Evolutionary conservation across 2,888 invertebrate genomes (phyloP), one percentile per base, ranked within the genome.

Genomic region (Crocallis elinguaria): DNA sequence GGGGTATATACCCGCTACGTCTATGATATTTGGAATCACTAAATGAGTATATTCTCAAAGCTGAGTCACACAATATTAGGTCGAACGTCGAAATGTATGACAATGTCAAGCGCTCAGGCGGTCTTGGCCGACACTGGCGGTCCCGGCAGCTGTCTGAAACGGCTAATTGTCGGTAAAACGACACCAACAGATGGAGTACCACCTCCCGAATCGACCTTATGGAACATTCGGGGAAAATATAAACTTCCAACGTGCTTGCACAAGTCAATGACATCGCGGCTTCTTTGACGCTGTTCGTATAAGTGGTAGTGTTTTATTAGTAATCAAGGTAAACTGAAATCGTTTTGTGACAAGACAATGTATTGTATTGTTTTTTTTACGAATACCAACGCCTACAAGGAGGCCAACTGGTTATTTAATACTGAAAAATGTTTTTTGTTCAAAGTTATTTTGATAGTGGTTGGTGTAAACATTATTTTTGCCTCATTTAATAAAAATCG

Each of bases 161-260:
- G 49, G 77, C 81, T 86, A 86, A 87, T 87, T 86, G 83, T 79
- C 71, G 66, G 80, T 77, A 77, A 80, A 73, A 69, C 62, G 75
- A 83, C 70, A 83, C 76, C 70, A 73, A 72, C 83, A 78, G 70
- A 75, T 77, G 79, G 64, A 64, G 75, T 23, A 21, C 69, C 72
- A 75, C 71, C 61, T 57, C 48, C 41, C 60, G 62, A 45, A 23
- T 45, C 48, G 80, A 76, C 85, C 84, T 86, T 77, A 66, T 57
- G 63, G 66, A 71, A 68, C 74, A 74, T 73, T 75, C 67, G 64
- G 51, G 60, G 57, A 60, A 64, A 71, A 73, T 74, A 73, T 67
- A 63, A 67, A 66, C 60, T 64, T 13, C 46, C 46, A 46, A 46
- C 45, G 16, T 11, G 17, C 38, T 48, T 67, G 59, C 54, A 42